Conservation (phyloP, 2,888 invertebrate genomes). For the Folsomia candida region DNA sequence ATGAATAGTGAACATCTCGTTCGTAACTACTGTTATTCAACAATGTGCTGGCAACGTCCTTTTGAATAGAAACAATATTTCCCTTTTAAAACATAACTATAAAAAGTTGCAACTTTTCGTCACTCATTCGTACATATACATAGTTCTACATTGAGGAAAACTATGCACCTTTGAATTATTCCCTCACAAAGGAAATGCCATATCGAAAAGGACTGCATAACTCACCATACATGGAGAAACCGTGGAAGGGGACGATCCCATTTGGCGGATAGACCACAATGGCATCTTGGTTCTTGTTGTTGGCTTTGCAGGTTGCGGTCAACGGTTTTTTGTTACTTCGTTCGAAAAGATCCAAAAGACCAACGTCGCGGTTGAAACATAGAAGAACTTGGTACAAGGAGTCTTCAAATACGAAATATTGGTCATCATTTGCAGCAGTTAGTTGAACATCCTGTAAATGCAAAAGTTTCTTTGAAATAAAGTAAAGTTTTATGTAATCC, state of each 20-base stretch:
- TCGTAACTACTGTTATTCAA: too few species aligned
- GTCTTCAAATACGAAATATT: constrained; percentile 97
- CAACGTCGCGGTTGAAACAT: constrained; percentile 86
- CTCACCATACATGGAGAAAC: constrained; percentile 95
- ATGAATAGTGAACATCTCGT: too few species aligned
- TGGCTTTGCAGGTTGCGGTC: constrained; percentile 69
- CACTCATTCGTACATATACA: too few species aligned
- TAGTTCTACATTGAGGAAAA: too few species aligned
- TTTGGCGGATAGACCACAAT: constrained; percentile 84
- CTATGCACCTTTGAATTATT: too few species aligned
- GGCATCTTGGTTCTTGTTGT: constrained; percentile 61
- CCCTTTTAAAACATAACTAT: too few species aligned
- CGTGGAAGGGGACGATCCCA: constrained; percentile 93
- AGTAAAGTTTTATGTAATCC: too few species aligned
- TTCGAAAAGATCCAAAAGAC: constrained; percentile 69
- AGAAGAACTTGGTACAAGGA: constrained; percentile 87
- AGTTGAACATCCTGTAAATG: constrained; percentile 75
- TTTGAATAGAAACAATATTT: too few species aligned
- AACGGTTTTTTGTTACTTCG: constrained; percentile 64
- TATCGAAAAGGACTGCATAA: too few species aligned
- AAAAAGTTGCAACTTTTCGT: too few species aligned
- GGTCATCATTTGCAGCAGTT: constrained; percentile 95
- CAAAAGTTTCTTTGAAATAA: not conserved
- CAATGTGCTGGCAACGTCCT: too few species aligned
- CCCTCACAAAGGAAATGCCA: too few species aligned